Evolutionary conservation across 35 echinoderm and acorn worm species (phyloP).

Genomic region (Apostichopus californicus): DNA sequence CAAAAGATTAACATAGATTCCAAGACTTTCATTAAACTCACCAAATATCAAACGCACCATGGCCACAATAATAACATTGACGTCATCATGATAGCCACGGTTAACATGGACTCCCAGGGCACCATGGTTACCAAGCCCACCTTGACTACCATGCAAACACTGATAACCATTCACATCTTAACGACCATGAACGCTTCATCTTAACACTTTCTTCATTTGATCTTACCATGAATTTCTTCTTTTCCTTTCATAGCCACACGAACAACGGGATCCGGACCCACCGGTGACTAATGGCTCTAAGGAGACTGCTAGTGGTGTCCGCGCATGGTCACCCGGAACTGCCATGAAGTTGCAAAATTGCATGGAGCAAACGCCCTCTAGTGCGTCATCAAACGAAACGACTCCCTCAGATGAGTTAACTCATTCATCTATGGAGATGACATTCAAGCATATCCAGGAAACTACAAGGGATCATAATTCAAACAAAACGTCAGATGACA

Average conservation of each 20-base stretch:
- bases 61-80: too few relatives aligned
- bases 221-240: background rate
- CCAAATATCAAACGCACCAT: too few relatives aligned
- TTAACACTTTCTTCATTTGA: background rate
- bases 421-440: constrained; percentile 17
- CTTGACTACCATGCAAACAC: too few relatives aligned
- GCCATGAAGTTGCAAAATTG: constrained; percentile 46
- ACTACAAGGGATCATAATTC: background rate
- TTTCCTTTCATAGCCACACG: background rate
- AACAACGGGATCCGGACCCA: background rate
- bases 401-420: background rate
- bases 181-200: too few relatives aligned
- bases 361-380: constrained; percentile 37
- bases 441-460: background rate
- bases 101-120: too few relatives aligned
- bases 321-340: background rate
- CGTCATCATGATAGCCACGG: too few relatives aligned
- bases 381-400: constrained; percentile 11
- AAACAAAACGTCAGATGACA: background rate
- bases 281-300: constrained; percentile 6
- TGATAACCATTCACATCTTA: too few relatives aligned
- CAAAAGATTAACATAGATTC: too few relatives aligned
- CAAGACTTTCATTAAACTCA: too few relatives aligned
- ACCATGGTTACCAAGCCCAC: too few relatives aligned
- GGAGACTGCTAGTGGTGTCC: background rate